Evolutionary conservation across 2,888 invertebrate genomes (phyloP), one percentile per base, ranked within the genome.

Genomic region (Acronicta psi): DNA sequence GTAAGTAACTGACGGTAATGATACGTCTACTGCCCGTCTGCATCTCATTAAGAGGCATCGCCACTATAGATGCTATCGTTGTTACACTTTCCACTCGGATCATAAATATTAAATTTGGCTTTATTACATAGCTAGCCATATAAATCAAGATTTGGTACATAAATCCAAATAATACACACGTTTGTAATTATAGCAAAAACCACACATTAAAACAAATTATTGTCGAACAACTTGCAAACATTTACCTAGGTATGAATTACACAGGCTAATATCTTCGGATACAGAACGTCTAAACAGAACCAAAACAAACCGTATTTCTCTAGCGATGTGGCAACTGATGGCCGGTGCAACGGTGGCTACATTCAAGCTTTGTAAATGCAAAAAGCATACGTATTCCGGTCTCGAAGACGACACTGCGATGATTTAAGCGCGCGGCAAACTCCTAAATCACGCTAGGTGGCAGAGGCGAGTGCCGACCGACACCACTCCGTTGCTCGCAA

Each of bases 381-480:
- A 87, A 87, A 87, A 86, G 87, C 87, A 86, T 81, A 85, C 84
- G 81, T 86, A 81, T 82, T 80, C 83, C 84, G 86, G 82, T 85
- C 83, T 84, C 81, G 77, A 81, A 86, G 86, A 81, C 84, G 87
- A 89, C 87, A 84, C 83, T 70, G 81, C 85, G 89, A 92, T 92
- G 92, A 92, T 92, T 91, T 91, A 92, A 89, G 87, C 80, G 82
- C 81, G 78, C 77, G 79, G 82, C 83, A 84, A 85, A 83, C 87
- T 86, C 86, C 85, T 92, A 92, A 93, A 93, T 92, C 92, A 92
- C 87, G 85, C 80, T 87, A 88, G 87, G 89, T 87, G 87, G 86
- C 88, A 84, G 83, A 84, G 83, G 81, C 85, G 85, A 87, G 82
- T 81, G 86, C 79, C 82, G 84, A 77, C 81, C 85, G 90, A 90